Percentiles rank a stretch among this genome's conserved stretches.
Conservation (phyloP, 2,888 invertebrate genomes). For the Idaea straminata region DNA sequence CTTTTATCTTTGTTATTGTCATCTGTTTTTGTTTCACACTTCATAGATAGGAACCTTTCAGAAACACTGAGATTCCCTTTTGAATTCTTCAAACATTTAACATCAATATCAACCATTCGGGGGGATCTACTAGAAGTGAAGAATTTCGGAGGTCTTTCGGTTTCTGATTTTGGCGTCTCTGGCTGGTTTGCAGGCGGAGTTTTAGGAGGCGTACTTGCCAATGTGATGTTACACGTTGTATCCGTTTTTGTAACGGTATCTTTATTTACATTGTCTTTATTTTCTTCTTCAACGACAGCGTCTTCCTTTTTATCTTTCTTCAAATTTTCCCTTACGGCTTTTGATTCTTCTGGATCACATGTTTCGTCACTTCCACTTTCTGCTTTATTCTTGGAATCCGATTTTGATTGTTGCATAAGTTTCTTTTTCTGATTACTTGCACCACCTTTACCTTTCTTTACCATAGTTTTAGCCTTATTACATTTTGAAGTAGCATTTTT, state of each 20-base stretch:
- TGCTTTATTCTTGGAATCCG: conserved; percentile 4
- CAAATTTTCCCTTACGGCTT: conserved; percentile 13
- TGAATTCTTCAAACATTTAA: conserved; percentile 70
- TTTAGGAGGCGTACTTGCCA: conserved; percentile 29
- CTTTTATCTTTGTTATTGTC: conserved; percentile 59
- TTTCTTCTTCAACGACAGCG: conserved; percentile 28
- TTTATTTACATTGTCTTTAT: conserved; percentile 13
- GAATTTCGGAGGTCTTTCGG: conserved; percentile 70
- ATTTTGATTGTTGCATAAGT: conserved; percentile 26
- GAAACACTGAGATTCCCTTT: conserved; percentile 72
- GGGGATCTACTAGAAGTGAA: conserved; percentile 70
- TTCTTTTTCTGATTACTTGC: conserved; percentile 51
- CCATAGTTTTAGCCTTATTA: conserved; percentile 52
- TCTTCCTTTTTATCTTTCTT: conserved; percentile 22
- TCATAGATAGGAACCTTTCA: conserved; percentile 68
- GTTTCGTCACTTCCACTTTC: conserved; percentile 30
- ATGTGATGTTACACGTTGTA: conserved; percentile 15
- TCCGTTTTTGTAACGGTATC: conserved; percentile 23
- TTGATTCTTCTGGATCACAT: conserved; percentile 17
- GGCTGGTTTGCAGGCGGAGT: conserved; percentile 29
- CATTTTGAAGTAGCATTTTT: conserved; percentile 52
- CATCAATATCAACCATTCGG: conserved; percentile 70
- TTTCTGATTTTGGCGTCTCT: conserved; percentile 61
- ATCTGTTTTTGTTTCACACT: conserved; percentile 60
- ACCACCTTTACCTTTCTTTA: conserved; percentile 47